phyloP scores from a whole-genome alignment of 1,140 invertebrate genomes.

The Drosophila nasuta region DNA sequence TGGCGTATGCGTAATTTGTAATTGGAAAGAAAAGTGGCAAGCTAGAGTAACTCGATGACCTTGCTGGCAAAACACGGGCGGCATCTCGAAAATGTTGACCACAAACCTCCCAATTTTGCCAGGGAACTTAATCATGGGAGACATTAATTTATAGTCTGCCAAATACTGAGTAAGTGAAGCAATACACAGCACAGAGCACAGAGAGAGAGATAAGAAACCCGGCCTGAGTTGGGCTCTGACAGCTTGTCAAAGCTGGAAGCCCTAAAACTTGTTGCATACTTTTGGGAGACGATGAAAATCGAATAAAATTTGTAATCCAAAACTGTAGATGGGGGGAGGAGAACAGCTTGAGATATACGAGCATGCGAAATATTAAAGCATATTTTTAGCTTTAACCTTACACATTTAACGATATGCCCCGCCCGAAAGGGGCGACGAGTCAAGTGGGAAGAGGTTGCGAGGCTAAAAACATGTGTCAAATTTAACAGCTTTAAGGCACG shows the following conservation, averaged over 20 bases:
- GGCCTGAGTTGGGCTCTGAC: constrained; percentile 1
- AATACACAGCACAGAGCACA: neutral
- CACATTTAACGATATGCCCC: constrained; percentile 40
- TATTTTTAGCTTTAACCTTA: constrained; percentile 68
- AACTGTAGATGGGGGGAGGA: constrained; percentile 8
- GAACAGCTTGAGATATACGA: neutral
- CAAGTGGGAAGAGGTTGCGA: neutral
- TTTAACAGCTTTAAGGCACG: constrained; percentile 66
- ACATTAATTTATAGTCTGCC: constrained; percentile 63
- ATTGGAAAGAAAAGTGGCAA: constrained; percentile 40
- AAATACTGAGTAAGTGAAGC: constrained; percentile 14
- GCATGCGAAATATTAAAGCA: constrained; percentile 55
- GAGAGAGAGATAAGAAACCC: neutral
- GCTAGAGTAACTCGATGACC: constrained; percentile 42
- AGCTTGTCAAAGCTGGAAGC: neutral
- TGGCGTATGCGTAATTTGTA: constrained; percentile 62
- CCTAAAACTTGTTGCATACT: constrained; percentile 69
- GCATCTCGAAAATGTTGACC: constrained; percentile 10
- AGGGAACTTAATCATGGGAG: constrained; percentile 54
- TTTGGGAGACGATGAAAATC: constrained; percentile 45
- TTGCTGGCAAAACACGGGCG: constrained; percentile 15
- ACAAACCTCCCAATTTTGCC: constrained; percentile 11
- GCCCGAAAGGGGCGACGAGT: neutral
- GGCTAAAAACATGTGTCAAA: constrained; percentile 21
- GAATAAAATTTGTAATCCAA: constrained; percentile 55